A percentile compares a stretch with the other conserved stretches of the same genome.
Evolutionary conservation across 2,888 invertebrate genomes (phyloP).

Genomic region (Athalia rosae): DNA sequence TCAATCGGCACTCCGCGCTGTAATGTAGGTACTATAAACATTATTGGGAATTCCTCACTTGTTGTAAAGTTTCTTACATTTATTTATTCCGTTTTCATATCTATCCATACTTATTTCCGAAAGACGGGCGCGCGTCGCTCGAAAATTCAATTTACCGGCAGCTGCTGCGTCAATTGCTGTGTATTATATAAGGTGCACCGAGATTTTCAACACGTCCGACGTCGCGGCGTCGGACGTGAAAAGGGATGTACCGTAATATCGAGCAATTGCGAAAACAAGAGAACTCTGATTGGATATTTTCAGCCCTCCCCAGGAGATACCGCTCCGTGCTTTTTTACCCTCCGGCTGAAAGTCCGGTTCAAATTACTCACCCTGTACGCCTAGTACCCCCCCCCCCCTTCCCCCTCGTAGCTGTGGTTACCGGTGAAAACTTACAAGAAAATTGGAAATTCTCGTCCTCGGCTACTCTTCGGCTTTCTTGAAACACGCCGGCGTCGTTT

Average conservation of each 20-base stretch:
- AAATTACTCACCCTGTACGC: conserved; percentile 4
- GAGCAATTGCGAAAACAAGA: conserved; percentile 9
- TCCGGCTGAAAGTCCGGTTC: conserved; percentile 13
- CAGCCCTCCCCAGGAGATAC: not conserved
- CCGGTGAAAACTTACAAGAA: conserved; percentile 1
- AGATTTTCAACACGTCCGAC: too few species aligned
- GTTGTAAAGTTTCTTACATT: too few species aligned
- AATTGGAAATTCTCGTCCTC: conserved; percentile 9
- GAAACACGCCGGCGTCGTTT: not conserved
- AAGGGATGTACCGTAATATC: not conserved
- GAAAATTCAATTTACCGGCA: too few species aligned
- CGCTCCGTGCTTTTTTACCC: not conserved
- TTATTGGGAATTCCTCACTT: too few species aligned
- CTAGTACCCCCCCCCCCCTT: not conserved
- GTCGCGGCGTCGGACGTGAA: too few species aligned
- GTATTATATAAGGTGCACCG: too few species aligned
- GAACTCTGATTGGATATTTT: conserved; percentile 21
- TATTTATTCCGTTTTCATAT: too few species aligned
- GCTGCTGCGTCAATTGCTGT: too few species aligned
- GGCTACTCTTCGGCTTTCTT: not conserved
- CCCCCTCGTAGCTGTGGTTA: not conserved
- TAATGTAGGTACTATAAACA: too few species aligned
- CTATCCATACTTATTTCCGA: too few species aligned
- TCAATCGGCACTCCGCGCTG: too few species aligned
- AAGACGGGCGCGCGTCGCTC: too few species aligned